Percentiles rank a stretch among this genome's conserved stretches.
Conservation (phyloP, 2,888 invertebrate genomes). For the Julus scanicus region DNA sequence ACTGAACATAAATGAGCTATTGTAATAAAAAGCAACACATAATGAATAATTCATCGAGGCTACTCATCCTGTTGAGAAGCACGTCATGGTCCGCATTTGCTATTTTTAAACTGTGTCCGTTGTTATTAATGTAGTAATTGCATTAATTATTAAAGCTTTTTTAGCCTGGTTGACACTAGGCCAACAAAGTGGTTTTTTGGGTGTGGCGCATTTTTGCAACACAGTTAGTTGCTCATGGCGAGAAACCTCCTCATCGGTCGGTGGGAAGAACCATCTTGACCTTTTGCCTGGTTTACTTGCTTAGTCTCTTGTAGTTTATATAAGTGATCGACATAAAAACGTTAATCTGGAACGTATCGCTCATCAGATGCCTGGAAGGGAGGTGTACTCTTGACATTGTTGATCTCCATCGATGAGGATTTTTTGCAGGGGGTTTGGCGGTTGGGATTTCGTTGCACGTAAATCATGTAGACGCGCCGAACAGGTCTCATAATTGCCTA, state of each 20-base stretch:
- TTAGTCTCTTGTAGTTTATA: neutral
- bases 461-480: neutral
- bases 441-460: slow-evolving; percentile 26
- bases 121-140: neutral
- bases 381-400: slow-evolving; percentile 13
- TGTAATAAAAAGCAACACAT: neutral
- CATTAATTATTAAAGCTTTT: neutral
- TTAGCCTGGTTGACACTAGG: neutral
- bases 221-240: neutral
- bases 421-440: neutral
- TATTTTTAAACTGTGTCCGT: neutral
- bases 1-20: neutral
- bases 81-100: neutral
- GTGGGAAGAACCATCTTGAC: neutral
- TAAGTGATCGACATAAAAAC: neutral
- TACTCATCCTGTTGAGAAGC: neutral
- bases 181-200: neutral
- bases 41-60: neutral
- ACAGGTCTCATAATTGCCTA: neutral
- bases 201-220: neutral
- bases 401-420: neutral
- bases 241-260: neutral
- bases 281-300: neutral
- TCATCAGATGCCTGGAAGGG: neutral
- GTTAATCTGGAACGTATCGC: neutral